Conservation (phyloP, 1,140 invertebrate species). For the Neoseiulus cucumeris region DNA sequence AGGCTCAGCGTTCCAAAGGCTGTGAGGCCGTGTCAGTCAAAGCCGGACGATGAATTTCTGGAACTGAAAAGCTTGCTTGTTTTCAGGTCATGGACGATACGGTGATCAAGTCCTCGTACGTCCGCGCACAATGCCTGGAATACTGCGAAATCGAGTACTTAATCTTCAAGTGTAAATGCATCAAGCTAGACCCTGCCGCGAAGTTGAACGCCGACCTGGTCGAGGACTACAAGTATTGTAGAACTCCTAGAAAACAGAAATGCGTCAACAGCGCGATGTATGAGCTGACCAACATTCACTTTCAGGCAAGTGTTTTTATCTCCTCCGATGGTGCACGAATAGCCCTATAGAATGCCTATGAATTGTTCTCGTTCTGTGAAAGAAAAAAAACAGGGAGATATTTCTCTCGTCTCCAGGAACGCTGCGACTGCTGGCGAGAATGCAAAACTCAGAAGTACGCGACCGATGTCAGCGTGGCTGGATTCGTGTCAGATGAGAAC, state of each 20-base stretch:
- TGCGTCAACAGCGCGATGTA: not conserved
- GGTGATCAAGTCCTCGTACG: not conserved
- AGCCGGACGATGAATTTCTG: no score
- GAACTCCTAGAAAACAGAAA: not conserved
- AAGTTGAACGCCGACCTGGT: not conserved
- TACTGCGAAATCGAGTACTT: conserved; percentile 6
- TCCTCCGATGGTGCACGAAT: no score
- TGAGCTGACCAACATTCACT: not conserved
- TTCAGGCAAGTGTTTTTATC: not conserved
- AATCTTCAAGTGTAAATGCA: not conserved
- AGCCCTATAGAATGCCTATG: no score
- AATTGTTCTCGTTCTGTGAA: no score
- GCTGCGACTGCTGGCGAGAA: not conserved
- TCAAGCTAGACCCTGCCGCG: not conserved
- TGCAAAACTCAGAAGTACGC: not conserved
- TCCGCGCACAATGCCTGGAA: not conserved
- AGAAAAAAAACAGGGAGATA: no score
- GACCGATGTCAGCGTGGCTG: not conserved
- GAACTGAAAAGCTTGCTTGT: not conserved
- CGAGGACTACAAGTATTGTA: conserved; percentile 7
- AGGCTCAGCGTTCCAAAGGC: no score
- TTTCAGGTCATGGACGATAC: not conserved
- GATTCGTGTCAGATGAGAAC: not conserved
- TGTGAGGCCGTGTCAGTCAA: no score
- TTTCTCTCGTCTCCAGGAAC: not conserved